Percentiles rank a stretch among this genome's conserved stretches.
Evolutionary conservation across 2,888 invertebrate genomes (phyloP).

Genomic region (Melieria omissa): DNA sequence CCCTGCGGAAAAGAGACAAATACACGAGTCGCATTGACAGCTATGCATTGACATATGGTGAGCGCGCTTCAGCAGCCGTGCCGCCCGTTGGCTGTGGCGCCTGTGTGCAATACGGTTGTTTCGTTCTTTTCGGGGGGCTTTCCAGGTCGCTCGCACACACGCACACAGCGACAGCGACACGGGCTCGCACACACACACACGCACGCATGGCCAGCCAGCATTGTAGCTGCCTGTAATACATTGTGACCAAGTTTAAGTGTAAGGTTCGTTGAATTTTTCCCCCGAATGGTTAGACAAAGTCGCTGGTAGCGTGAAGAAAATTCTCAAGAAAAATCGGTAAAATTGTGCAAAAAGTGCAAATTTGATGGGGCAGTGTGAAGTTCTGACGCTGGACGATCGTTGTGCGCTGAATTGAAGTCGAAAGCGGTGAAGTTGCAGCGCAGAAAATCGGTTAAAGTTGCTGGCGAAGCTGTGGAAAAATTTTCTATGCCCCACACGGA

Average conservation of each 20-base stretch:
- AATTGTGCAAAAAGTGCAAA: conserved; percentile 35
- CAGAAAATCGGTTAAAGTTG: conserved; percentile 38
- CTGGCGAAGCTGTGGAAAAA: conserved; percentile 42
- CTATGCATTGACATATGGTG: neutral
- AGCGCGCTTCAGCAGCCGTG: conserved; percentile 12
- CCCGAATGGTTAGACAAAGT: conserved; percentile 65
- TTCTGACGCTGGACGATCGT: conserved; percentile 14
- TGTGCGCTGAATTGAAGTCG: conserved; percentile 24
- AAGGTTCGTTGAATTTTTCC: conserved; percentile 65
- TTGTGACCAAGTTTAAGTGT: conserved; percentile 55
- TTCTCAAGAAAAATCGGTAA: conserved; percentile 46
- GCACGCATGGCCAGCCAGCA: conserved; percentile 1
- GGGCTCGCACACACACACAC: conserved; percentile 22
- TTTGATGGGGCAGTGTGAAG: conserved; percentile 27
- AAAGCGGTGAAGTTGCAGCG: conserved; percentile 34
- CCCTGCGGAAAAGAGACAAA: conserved; percentile 21
- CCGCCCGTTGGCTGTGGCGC: neutral
- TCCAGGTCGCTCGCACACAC: conserved; percentile 33
- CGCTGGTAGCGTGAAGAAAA: conserved; percentile 60
- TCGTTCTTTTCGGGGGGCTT: conserved; percentile 26
- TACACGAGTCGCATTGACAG: neutral
- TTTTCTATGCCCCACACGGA: conserved; percentile 43
- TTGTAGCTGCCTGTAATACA: conserved; percentile 51
- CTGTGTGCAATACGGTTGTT: conserved; percentile 21
- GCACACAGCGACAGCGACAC: conserved; percentile 7